These are phyloP conservation scores for Yponomeuta plumbellus DNA, from an alignment of 2,888 invertebrate species.

Conservation along the genomic window DNA sequence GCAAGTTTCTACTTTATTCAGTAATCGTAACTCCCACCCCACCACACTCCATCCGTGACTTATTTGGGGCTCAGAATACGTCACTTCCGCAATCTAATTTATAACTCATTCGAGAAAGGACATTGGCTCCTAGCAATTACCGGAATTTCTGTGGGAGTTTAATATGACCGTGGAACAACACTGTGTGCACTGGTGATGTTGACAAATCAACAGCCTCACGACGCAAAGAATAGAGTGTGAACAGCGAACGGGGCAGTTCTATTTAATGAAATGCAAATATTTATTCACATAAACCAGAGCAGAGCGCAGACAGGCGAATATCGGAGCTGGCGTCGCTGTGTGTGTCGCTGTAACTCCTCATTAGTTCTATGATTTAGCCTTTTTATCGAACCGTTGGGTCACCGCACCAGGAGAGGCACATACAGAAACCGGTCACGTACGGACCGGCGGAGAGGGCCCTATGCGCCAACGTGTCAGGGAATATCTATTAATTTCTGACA, in stretches of 20 bases:
- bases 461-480: not conserved
- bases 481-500: not conserved
- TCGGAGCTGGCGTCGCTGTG: slow-evolving; percentile 31
- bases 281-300: slow-evolving; percentile 21
- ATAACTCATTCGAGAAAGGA: not conserved
- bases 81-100: not conserved
- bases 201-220: not conserved
- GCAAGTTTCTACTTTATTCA: not conserved
- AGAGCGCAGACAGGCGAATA: slow-evolving; percentile 23
- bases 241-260: slow-evolving; percentile 20
- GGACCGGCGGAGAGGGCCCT: not conserved
- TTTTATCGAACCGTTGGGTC: slow-evolving; percentile 29
- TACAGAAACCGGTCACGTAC: slow-evolving; percentile 14
- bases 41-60: not conserved
- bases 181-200: not conserved
- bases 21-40: not conserved
- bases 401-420: slow-evolving; percentile 17
- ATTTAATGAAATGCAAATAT: slow-evolving; percentile 38
- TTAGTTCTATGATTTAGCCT: slow-evolving; percentile 45
- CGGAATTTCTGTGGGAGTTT: not conserved
- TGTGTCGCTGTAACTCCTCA: slow-evolving; percentile 40
- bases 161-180: not conserved
- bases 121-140: not conserved
- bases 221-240: not conserved
- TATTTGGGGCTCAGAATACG: not conserved